Base-by-base conservation (phyloP, 2,113 vertebrate species). In the Anarhynchus alexandrinus region DNA sequence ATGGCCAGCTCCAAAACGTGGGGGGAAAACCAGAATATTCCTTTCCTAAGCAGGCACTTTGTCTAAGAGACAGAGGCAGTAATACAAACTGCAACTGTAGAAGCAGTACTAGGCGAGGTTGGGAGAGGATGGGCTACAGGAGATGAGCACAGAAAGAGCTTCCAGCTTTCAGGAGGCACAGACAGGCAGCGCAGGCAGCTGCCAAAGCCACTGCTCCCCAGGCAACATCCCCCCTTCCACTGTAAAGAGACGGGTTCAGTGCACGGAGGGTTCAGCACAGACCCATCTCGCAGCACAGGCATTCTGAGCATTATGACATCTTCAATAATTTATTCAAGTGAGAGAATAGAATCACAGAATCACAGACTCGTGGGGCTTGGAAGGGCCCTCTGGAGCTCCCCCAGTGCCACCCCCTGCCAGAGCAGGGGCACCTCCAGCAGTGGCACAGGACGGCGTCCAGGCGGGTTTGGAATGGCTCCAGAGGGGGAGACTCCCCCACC, bases 201-300 rank as follows among this genome's bases (percentile, higher is more conserved):
- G 59, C 52, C 71, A 54, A 47, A 66, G 14, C 38, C 85, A 54
- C 52, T 1, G 45, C 45, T 78, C 72, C 65, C 66, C 58, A 27
- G 25, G 22, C 27, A 26, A 0, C 6, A n/a, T 3, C 40, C 64
- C 61, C 36, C 36, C 26, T 57, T 34, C 36, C 36, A 43, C 7
- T 2, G 0, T 9, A 29, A 49, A 61, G n/a, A 21, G n/a, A 25
- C 14, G 2, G 0, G 34, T 43, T 64, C 49, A 30, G 49, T 4
- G 36, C 49, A 43, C 1, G 0, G 27, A 15, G 27, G 16, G 30
- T 19, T 69, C 42, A 64, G 74, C 62, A 45, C 54, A 43, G 29
- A 57, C 32, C 16, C 43, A 30, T 49, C 36, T 17, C 14, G 36
- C 8, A 25, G 15, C 18, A 29, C 45, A 57, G 73, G 34, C 69